Conservation (phyloP, 2,113 vertebrate genomes). For the Tyrannus savana region DNA sequence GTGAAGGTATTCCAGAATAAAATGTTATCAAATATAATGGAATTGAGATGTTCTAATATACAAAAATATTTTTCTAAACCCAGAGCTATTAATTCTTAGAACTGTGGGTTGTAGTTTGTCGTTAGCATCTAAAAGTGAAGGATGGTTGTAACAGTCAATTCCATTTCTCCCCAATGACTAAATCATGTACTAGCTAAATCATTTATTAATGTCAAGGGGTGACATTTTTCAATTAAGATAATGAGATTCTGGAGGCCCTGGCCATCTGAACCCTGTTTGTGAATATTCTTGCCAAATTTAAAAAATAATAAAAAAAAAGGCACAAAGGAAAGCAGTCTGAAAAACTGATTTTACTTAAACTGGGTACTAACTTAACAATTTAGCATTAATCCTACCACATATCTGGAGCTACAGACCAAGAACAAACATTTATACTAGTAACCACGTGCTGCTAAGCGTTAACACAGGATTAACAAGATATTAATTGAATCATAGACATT, state of each 20-base stretch:
- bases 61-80: not conserved
- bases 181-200: not conserved
- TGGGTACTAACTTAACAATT: not conserved
- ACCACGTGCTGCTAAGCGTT: not conserved
- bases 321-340: not conserved
- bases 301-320: not conserved
- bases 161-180: slow-evolving; percentile 4
- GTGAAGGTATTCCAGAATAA: not conserved
- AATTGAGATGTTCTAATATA: not conserved
- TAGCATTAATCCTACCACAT: not conserved
- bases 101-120: slow-evolving; percentile 14
- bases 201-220: slow-evolving; percentile 16
- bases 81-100: slow-evolving; percentile 28
- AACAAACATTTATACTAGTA: not conserved
- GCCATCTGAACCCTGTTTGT: slow-evolving; percentile 16
- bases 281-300: not conserved
- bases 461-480: not conserved
- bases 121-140: slow-evolving; percentile 19
- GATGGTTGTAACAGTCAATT: not conserved
- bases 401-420: not conserved
- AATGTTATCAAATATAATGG: not conserved
- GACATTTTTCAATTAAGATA: slow-evolving; percentile 47
- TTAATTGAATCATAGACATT: not conserved
- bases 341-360: not conserved
- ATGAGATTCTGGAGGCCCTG: slow-evolving; percentile 38